Evolutionary conservation across 2,888 invertebrate genomes (phyloP), one percentile per base, ranked within the genome.

Genomic region (Hirtodrosophila duncani): DNA sequence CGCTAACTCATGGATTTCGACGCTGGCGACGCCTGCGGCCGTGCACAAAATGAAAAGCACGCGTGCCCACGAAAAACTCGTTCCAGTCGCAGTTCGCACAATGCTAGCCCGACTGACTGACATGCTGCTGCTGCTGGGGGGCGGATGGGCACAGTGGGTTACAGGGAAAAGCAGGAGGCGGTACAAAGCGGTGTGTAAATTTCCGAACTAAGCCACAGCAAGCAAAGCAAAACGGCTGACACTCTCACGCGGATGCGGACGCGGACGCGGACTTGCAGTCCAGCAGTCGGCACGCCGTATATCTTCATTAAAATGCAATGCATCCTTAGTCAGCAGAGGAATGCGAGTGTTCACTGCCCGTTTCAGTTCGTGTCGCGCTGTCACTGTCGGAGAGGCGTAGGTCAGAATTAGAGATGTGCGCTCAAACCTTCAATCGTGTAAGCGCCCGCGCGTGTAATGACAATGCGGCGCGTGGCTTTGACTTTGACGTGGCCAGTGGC

Each of bases 261-360:
- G 11, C 14, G 11, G 8, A 36, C 17, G 21, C 36, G 10, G 21
- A 20, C 20, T 9, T 21, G 21, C 36, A 9, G 11, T 26, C 44
- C 10, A 43, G 48, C 33, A 37, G 49, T 58, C 46, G 34, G 51
- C 39, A 23, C 29, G 44, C 41, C 55, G 65, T 80, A 63, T 56
- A 68, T 78, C 81, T 74, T 81, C 81, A 74, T 74, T 74, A 74
- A 80, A 80, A 81, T 81, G 69, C 81, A 72, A 64, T 77, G 77
- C 68, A 63, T 62, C 60, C 65, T 58, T 62, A 53, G 43, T 11
- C 26, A 55, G 43, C 57, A 46, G 63, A 38, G 48, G 27, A 2
- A 7, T 17, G 18, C 17, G 5, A 18, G 18, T 3, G 6, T 6
- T 18, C 38, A 11, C 21, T 11, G 30, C 43, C 6, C 21, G 10